phyloP scores from a whole-genome alignment of 1,140 invertebrate genomes.

The Delia radicum region DNA sequence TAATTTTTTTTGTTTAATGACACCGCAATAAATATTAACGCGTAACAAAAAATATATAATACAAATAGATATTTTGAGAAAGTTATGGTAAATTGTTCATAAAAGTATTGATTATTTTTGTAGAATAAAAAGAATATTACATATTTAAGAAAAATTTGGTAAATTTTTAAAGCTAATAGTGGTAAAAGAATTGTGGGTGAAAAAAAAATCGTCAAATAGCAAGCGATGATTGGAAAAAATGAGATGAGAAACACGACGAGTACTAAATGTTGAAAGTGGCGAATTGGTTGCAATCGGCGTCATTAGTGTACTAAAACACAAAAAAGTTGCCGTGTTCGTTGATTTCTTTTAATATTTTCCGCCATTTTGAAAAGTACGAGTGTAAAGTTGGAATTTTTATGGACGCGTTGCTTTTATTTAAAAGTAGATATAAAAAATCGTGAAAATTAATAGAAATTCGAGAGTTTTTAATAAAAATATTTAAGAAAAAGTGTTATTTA shows the following conservation, averaged over 20 bases:
- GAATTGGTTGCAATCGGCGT: constrained; percentile 35
- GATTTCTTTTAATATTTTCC: constrained; percentile 36
- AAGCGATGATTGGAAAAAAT: background rate
- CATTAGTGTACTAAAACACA: constrained; percentile 54
- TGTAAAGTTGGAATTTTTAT: constrained; percentile 46
- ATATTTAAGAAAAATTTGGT: background rate
- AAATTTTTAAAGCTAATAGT: background rate
- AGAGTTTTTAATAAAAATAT: background rate
- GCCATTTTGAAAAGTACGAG: constrained; percentile 56
- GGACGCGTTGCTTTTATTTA: constrained; percentile 54
- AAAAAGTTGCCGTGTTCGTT: constrained; percentile 47
- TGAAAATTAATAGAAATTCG: constrained; percentile 5
- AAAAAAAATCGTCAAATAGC: background rate
- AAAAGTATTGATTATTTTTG: background rate
- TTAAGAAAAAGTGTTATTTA: background rate
- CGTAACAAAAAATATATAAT: background rate
- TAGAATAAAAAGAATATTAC: background rate
- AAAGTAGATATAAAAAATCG: constrained; percentile 25
- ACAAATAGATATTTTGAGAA: background rate
- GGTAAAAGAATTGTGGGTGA: background rate
- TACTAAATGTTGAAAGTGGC: constrained; percentile 8
- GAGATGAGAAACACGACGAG: background rate
- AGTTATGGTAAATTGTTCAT: constrained; percentile 11
- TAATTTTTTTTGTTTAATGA: constrained; percentile 12
- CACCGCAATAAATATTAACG: constrained; percentile 4